Evolutionary conservation across 2,113 vertebrate genomes (phyloP).

Genomic region (Psephotus haematonotus): DNA sequence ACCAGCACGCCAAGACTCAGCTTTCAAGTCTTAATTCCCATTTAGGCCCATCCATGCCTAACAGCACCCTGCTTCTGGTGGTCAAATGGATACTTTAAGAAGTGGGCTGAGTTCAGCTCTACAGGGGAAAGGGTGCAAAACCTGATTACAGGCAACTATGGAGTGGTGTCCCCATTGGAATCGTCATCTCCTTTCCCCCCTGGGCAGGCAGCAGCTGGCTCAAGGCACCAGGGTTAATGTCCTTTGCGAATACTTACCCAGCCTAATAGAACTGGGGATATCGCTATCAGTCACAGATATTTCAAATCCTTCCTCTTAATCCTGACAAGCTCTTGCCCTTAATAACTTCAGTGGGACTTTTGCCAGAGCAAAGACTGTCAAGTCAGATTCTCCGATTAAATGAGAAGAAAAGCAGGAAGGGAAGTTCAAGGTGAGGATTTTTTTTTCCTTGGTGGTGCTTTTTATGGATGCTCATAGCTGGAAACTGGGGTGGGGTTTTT

Average conservation of each 20-base stretch:
- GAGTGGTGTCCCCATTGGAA: background rate
- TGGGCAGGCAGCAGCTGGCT: constrained; percentile 21
- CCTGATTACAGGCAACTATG: background rate
- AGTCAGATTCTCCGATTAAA: constrained; percentile 41
- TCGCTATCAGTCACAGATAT: constrained; percentile 57
- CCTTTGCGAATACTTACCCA: background rate
- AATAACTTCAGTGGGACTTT: constrained; percentile 66
- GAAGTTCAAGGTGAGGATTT: constrained; percentile 58
- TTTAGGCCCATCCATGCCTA: background rate
- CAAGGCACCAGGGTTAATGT: constrained; percentile 40
- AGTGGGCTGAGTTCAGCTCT: background rate
- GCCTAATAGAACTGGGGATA: constrained; percentile 37
- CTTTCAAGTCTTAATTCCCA: background rate
- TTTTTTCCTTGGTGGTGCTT: background rate
- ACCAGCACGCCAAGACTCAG: background rate
- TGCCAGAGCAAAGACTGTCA: constrained; percentile 62
- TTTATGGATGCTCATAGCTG: constrained; percentile 32
- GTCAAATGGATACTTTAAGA: rapidly evolving
- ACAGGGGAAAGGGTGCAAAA: background rate
- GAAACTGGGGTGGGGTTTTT: background rate
- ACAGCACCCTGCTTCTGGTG: rapidly evolving
- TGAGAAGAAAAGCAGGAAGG: constrained; percentile 48
- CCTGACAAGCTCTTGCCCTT: constrained; percentile 66
- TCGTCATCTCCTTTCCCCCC: background rate
- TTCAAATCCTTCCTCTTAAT: constrained; percentile 65